Evolutionary conservation across 2,888 invertebrate species (phyloP).

Genomic region (Idaea biselata): DNA sequence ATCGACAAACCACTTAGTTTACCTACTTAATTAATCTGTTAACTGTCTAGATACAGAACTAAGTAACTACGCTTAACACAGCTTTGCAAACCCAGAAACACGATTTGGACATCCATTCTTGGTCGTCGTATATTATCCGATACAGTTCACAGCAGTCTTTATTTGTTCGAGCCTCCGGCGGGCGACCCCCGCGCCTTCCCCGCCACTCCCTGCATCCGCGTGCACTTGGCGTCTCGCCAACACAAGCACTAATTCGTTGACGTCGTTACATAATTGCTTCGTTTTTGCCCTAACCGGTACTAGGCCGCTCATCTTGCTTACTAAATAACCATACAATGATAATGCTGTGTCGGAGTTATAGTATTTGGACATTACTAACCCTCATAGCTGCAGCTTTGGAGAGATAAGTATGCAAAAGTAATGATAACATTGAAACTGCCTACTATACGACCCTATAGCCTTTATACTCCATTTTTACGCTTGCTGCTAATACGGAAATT

Average conservation of each 20-base stretch:
- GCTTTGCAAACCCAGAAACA: not conserved
- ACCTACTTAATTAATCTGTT: too few relatives aligned
- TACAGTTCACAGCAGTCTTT: not conserved
- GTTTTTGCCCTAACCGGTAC: constrained; percentile 55
- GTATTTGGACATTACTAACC: constrained; percentile 8
- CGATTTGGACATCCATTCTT: constrained; percentile 3
- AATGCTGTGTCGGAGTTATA: constrained; percentile 23
- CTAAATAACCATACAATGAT: constrained; percentile 29
- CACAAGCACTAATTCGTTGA: constrained; percentile 68
- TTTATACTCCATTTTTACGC: not conserved
- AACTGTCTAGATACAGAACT: too few relatives aligned
- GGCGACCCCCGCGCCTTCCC: constrained; percentile 21
- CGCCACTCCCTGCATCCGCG: constrained; percentile 31
- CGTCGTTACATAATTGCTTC: constrained; percentile 72
- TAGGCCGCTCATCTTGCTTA: constrained; percentile 32
- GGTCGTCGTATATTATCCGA: constrained; percentile 14
- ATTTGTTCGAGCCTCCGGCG: constrained; percentile 10
- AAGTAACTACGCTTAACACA: not conserved
- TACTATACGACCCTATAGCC: not conserved
- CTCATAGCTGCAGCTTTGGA: not conserved
- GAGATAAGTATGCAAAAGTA: constrained; percentile 1
- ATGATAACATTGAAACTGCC: too few relatives aligned
- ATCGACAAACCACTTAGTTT: too few relatives aligned
- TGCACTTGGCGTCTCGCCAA: constrained; percentile 64
- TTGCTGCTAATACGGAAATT: not conserved